Percentiles rank a stretch among this genome's conserved stretches.
These are phyloP conservation scores for Cheilosia vulpina DNA, from an alignment of 2,888 invertebrate genomes.

Conservation along the genomic window DNA sequence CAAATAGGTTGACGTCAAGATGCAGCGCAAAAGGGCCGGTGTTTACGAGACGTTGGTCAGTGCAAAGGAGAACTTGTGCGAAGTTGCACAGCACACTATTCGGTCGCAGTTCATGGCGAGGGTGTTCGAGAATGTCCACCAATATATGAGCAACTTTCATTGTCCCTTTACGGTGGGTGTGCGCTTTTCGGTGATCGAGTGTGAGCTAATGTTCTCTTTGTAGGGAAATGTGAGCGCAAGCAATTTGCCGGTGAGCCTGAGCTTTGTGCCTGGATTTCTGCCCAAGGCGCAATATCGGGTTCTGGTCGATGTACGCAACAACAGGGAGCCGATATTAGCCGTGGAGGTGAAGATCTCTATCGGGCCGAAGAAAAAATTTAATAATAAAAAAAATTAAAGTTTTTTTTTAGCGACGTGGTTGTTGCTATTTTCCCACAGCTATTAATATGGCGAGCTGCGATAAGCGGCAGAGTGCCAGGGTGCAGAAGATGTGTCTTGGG, in stretches of 20 bases:
- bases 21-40: constrained; percentile 13
- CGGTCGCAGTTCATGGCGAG: constrained; percentile 19
- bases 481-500: not conserved
- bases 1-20: constrained; percentile 19
- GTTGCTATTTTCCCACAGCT: constrained; percentile 8
- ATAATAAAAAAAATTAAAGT: constrained; percentile 14
- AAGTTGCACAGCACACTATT: not conserved
- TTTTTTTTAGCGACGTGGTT: not conserved
- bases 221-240: constrained; percentile 50
- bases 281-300: constrained; percentile 28
- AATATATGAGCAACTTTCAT: constrained; percentile 20
- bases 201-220: not conserved
- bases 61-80: constrained; percentile 23
- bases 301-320: not conserved
- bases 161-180: constrained; percentile 47
- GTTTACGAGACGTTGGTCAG: constrained; percentile 22
- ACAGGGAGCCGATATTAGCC: not conserved
- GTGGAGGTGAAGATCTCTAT: constrained; percentile 10
- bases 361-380: not conserved
- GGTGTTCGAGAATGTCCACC: constrained; percentile 16
- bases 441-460: not conserved
- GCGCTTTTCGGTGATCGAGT: not conserved
- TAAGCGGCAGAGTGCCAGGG: constrained; percentile 5
- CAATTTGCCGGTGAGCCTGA: constrained; percentile 41
- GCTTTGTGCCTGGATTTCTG: constrained; percentile 43